A percentile compares a stretch with the other conserved stretches of the same genome.
phyloP scores from a whole-genome alignment of 2,888 invertebrate species.

The Heliconius ethilla region DNA sequence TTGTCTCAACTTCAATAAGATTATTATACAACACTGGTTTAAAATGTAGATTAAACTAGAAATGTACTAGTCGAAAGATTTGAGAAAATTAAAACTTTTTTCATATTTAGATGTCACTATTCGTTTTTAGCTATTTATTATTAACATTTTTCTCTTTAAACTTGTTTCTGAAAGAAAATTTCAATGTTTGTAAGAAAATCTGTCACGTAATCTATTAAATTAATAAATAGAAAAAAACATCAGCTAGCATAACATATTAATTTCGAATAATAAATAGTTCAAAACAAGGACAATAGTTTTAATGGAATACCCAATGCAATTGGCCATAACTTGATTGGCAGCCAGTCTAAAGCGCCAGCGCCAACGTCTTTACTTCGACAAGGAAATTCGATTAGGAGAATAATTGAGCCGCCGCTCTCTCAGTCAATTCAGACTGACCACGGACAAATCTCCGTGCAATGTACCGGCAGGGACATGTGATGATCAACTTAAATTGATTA shows the following conservation, averaged over 20 bases:
- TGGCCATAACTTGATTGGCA: conserved; percentile 35
- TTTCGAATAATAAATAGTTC: background rate
- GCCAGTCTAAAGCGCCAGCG: conserved; percentile 36
- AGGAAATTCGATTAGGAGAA: conserved; percentile 63
- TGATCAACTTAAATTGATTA: conserved; percentile 38
- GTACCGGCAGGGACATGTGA: conserved; percentile 37
- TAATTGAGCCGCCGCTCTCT: conserved; percentile 53
- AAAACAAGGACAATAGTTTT: conserved; percentile 26
- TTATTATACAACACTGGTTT: conserved; percentile 26
- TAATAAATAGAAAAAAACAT: background rate
- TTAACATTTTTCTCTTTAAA: too few relatives aligned
- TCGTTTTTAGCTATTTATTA: too few relatives aligned
- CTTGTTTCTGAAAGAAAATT: too few relatives aligned
- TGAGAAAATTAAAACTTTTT: background rate
- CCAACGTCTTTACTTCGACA: conserved; percentile 51
- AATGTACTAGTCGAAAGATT: background rate
- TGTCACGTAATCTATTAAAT: too few relatives aligned
- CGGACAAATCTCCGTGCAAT: conserved; percentile 44
- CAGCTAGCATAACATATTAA: background rate
- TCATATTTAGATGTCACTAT: too few relatives aligned
- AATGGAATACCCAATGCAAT: conserved; percentile 28
- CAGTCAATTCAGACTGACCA: conserved; percentile 48
- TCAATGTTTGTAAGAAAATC: too few relatives aligned
- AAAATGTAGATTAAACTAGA: conserved; percentile 3
- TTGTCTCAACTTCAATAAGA: conserved; percentile 40